phyloP scores from a whole-genome alignment of 2,113 vertebrate species.

The Amphilophus citrinellus region DNA sequence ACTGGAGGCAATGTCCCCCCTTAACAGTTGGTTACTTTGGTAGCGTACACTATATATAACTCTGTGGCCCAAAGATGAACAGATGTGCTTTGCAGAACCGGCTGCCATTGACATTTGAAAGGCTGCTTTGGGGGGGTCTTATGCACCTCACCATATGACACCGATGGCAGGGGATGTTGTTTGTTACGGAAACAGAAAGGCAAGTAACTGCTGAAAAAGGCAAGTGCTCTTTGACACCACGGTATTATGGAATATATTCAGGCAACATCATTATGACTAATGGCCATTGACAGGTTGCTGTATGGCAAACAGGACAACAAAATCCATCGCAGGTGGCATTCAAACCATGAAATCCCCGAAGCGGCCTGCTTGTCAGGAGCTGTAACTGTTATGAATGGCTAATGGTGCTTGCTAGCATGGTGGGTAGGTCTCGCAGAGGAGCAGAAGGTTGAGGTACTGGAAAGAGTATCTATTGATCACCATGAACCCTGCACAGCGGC shows the following conservation, averaged over 20 bases:
- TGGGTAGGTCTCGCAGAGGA: slow-evolving; percentile 44
- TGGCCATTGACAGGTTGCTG: slow-evolving; percentile 5
- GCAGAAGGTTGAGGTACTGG: slow-evolving; percentile 34
- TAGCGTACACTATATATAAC: slow-evolving; percentile 78
- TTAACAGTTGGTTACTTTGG: slow-evolving; percentile 81
- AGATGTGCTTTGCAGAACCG: slow-evolving; percentile 74
- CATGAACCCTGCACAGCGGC: slow-evolving; percentile 54
- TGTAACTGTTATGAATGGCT: slow-evolving; percentile 66
- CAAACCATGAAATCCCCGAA: slow-evolving; percentile 48
- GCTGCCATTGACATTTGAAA: slow-evolving; percentile 78
- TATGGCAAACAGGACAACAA: slow-evolving; percentile 14
- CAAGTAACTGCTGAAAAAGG: slow-evolving; percentile 41
- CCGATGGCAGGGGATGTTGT: slow-evolving; percentile 52
- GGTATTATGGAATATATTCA: neutral
- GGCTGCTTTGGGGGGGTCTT: slow-evolving; percentile 69
- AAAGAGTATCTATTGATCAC: slow-evolving; percentile 75
- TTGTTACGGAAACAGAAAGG: slow-evolving; percentile 61
- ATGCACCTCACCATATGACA: slow-evolving; percentile 74
- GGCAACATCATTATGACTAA: slow-evolving; percentile 49
- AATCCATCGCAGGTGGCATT: slow-evolving; percentile 67
- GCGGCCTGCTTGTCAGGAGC: slow-evolving; percentile 45
- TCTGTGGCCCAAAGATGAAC: slow-evolving; percentile 74
- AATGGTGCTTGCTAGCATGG: slow-evolving; percentile 71
- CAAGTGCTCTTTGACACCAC: slow-evolving; percentile 40
- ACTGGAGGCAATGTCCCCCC: slow-evolving; percentile 76